Percentiles rank a stretch among this genome's conserved stretches.
Evolutionary conservation across 2,113 vertebrate genomes (phyloP).

Genomic region (Mugil cephalus): DNA sequence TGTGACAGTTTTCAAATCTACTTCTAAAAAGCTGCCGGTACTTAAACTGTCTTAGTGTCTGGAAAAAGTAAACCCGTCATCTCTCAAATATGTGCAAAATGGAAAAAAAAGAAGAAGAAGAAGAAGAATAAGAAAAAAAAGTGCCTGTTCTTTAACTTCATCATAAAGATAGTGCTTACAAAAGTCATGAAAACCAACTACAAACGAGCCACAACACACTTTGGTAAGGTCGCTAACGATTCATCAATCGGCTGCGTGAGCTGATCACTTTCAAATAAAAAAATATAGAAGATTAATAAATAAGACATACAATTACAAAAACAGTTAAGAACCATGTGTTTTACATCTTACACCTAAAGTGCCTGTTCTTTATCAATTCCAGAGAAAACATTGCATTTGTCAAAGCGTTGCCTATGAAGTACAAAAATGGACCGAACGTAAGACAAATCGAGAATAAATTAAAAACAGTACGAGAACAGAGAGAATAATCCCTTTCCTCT

Average conservation of each 20-base stretch:
- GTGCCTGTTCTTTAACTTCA: conserved; percentile 79
- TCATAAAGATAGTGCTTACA: conserved; percentile 86
- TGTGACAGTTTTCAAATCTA: conserved; percentile 89
- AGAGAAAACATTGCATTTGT: conserved; percentile 81
- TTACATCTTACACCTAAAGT: conserved; percentile 84
- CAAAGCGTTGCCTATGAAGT: conserved; percentile 76
- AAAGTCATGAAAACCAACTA: conserved; percentile 81
- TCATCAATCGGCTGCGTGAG: conserved; percentile 49
- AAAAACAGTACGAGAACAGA: conserved; percentile 80
- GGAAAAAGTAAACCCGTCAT: conserved; percentile 81
- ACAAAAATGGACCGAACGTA: conserved; percentile 54
- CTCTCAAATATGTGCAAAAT: conserved; percentile 94
- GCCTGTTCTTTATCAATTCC: conserved; percentile 78
- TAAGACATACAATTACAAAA: conserved; percentile 74
- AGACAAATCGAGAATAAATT: conserved; percentile 57
- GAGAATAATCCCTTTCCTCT: conserved; percentile 69
- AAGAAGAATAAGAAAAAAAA: conserved; percentile 57
- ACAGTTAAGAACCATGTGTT: conserved; percentile 74
- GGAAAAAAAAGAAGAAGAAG: conserved; percentile 85
- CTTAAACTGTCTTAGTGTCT: conserved; percentile 77
- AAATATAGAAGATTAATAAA: conserved; percentile 70
- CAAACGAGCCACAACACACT: conserved; percentile 87
- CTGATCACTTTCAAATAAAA: conserved; percentile 51
- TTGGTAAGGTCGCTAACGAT: conserved; percentile 88
- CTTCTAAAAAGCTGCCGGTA: conserved; percentile 90